phyloP scores from a whole-genome alignment of 2,113 vertebrate species.

The Plecotus auritus region DNA sequence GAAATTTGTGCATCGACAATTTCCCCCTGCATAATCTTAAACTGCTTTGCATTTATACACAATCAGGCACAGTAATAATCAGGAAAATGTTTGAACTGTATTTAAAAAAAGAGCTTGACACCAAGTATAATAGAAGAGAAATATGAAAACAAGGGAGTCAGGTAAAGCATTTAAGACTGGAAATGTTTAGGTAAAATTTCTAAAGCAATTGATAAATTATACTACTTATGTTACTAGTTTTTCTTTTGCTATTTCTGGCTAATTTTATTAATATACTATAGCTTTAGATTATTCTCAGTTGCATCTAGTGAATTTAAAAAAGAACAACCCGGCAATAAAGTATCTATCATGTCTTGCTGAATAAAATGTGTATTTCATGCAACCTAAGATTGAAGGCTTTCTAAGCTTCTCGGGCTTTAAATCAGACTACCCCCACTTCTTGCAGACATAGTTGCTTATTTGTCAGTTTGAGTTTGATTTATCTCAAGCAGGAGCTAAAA shows the following conservation, averaged over 20 bases:
- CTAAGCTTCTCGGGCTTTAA: conserved; percentile 59
- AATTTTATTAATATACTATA: conserved; percentile 66
- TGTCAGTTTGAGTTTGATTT: conserved; percentile 73
- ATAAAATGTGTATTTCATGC: conserved; percentile 68
- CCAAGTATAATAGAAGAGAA: conserved; percentile 23
- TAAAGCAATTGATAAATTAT: conserved; percentile 56
- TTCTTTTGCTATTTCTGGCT: conserved; percentile 56
- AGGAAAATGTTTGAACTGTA: conserved; percentile 38
- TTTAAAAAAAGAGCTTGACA: neutral
- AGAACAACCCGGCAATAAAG: conserved; percentile 44
- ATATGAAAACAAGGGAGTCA: conserved; percentile 39
- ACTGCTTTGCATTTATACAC: conserved; percentile 60
- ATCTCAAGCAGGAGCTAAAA: conserved; percentile 63
- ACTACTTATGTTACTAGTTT: conserved; percentile 29
- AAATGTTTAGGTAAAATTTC: conserved; percentile 38
- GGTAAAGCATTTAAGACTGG: conserved; percentile 20
- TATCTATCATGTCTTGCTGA: conserved; percentile 54
- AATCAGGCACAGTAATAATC: conserved; percentile 49
- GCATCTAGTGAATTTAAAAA: conserved; percentile 63
- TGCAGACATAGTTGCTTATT: conserved; percentile 51
- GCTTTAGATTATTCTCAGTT: conserved; percentile 57
- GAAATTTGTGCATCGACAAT: neutral
- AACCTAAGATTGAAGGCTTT: conserved; percentile 51
- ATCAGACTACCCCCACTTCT: conserved; percentile 58
- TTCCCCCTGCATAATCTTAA: conserved; percentile 49